Evolutionary conservation across 2,797 vertebrate genomes (phyloP).

Genomic region (Gallirallus australis): DNA sequence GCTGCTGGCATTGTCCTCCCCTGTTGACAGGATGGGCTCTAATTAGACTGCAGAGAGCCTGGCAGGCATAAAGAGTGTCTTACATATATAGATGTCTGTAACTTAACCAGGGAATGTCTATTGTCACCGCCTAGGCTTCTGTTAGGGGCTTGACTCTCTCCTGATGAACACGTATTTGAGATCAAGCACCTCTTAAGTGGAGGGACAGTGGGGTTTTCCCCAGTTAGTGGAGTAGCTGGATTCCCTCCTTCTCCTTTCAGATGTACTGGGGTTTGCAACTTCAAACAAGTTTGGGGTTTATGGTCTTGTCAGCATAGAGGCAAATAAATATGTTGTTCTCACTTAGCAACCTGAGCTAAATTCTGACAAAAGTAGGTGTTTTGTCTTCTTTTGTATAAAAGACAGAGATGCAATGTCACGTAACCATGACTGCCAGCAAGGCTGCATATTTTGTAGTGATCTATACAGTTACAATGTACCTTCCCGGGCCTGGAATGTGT

Average conservation of each 20-base stretch:
- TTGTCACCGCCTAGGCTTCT: not conserved
- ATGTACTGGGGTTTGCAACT: not conserved
- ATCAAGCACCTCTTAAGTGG: not conserved
- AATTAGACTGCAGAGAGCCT: not conserved
- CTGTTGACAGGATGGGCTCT: not conserved
- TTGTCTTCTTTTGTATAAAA: not conserved
- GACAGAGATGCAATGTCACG: not conserved
- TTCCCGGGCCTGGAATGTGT: accelerated
- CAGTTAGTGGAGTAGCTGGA: not conserved
- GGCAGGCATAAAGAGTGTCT: not conserved
- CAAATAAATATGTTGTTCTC: not conserved
- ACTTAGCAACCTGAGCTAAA: constrained; percentile 47
- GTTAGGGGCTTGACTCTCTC: not conserved
- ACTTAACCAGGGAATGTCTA: not conserved
- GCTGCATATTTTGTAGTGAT: not conserved
- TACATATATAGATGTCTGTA: not conserved
- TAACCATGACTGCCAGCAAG: not conserved
- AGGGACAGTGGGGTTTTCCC: not conserved
- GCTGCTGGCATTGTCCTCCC: not conserved
- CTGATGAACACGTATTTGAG: accelerated
- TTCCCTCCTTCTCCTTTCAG: not conserved
- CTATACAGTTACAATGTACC: not conserved
- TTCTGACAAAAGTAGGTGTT: constrained; percentile 29
- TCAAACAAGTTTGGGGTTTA: not conserved
- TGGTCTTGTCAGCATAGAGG: not conserved